Percentiles rank a stretch among this genome's conserved stretches.
Conservation (phyloP, 53 echinoderm and acorn worm species). For the Paelopatides confundens region DNA sequence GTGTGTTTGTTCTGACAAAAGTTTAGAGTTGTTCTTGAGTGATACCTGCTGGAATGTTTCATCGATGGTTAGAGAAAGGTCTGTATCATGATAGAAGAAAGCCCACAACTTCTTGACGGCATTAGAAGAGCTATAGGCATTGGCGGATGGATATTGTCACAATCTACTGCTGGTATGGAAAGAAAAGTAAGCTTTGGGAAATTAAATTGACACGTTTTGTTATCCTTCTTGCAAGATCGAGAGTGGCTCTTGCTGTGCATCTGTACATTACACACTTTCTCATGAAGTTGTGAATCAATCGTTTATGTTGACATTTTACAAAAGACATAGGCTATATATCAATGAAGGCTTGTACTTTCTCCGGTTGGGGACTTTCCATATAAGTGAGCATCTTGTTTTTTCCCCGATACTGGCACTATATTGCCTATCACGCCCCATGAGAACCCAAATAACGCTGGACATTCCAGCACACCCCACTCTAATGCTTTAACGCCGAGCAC, state of each 20-base stretch:
- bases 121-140: background rate
- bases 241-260: slow-evolving; percentile 73
- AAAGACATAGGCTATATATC: slow-evolving; percentile 73
- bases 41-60: background rate
- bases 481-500: too few relatives aligned
- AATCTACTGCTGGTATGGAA: background rate
- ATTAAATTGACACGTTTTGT: slow-evolving; percentile 76
- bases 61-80: background rate
- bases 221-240: slow-evolving; percentile 66
- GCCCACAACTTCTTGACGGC: background rate
- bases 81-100: background rate
- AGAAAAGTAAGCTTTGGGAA: slow-evolving; percentile 79
- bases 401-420: too few relatives aligned
- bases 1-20: background rate
- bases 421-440: too few relatives aligned
- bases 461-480: too few relatives aligned
- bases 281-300: slow-evolving; percentile 63
- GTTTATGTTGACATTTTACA: slow-evolving; percentile 65
- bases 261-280: slow-evolving; percentile 62
- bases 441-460: too few relatives aligned
- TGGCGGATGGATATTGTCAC: background rate
- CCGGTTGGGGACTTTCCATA: background rate
- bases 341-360: slow-evolving; percentile 38
- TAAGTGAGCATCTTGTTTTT: slow-evolving; percentile 61
- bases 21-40: background rate